These are phyloP conservation scores for Ophiothrix spiculata DNA, from an alignment of 35 echinoderm and acorn worm genomes.

Conservation along the genomic window DNA sequence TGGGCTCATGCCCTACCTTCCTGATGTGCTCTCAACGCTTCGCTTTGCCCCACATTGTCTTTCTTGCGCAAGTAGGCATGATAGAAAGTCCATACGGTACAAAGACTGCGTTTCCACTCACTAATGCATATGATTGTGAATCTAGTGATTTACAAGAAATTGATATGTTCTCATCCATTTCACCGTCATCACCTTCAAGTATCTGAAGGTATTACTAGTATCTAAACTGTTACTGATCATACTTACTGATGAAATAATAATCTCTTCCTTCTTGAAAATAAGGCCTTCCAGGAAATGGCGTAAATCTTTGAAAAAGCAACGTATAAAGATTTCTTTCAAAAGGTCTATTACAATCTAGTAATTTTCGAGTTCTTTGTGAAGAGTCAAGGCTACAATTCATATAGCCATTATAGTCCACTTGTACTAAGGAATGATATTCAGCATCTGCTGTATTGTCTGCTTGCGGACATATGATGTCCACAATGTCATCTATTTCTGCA, in stretches of 20 bases:
- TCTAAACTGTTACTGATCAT: no score
- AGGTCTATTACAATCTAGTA: conserved; percentile 56
- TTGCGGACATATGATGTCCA: conserved; percentile 54
- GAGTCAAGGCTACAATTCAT: conserved; percentile 15
- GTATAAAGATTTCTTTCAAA: conserved; percentile 45
- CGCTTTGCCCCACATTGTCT: no score
- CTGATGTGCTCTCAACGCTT: no score
- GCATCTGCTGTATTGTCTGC: conserved; percentile 39
- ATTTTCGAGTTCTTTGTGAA: not conserved
- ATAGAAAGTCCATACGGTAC: no score
- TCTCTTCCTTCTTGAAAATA: conserved; percentile 27
- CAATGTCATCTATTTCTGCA: conserved; percentile 61
- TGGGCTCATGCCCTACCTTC: no score
- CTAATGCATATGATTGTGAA: no score
- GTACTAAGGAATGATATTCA: conserved; percentile 48
- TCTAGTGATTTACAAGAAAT: no score
- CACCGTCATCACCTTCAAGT: no score
- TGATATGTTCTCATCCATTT: no score
- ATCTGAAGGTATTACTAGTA: no score
- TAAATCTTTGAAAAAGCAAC: conserved; percentile 51
- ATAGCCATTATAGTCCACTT: conserved; percentile 43
- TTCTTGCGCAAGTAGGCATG: no score
- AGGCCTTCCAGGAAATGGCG: conserved; percentile 36
- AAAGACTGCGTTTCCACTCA: no score
- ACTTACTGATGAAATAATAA: conserved; percentile 82